Evolutionary conservation across 2,888 invertebrate genomes (phyloP), one percentile per base, ranked within the genome.

Genomic region (Masnerella sp.): DNA sequence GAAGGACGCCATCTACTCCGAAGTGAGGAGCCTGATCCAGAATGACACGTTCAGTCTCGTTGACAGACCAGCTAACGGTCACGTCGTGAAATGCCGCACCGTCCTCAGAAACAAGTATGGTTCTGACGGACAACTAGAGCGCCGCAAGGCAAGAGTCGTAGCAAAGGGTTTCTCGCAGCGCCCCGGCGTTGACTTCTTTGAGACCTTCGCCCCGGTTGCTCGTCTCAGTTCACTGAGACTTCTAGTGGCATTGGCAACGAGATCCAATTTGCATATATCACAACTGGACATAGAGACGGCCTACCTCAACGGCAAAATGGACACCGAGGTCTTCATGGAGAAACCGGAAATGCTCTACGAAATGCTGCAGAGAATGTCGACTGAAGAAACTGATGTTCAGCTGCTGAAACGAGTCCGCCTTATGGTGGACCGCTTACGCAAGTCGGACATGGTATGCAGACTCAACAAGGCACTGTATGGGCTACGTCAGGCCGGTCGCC

Each of bases 231-330:
- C 76, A 0, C 28, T 74, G 4, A 12, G 70, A 4, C 15, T 77
- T 5, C n/a, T 79, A 5, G 45, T 74, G 9, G 62, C 75, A 4
- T 28, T 79, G 8, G 71, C 76, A 4, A 75, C 65, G n/a, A 28
- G 59, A 18, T 28, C 30, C 4, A 65, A 45, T 2, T 47, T 80
- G 64, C 20, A 40, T 3, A 74, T 80, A 0, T 5, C 32, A 8
- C 80, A 81, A 43, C 38, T 79, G 5, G 79, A 79, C 36, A 47
- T 80, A 0, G 47, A 59, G 2, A 78, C 78, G 2, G 78, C 79
- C 1, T 81, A 75, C 34, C 51, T 81, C 11, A 20, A 56, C 15
- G 42, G 30, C 11, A 5, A 42, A 18, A 8, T 56, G 5, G 18
- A 56, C 28, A n/a, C n/a, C 7, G 18, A 11, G 2, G n/a, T 56